Percentiles rank a stretch among this genome's conserved stretches.
Evolutionary conservation across 2,797 vertebrate genomes (phyloP).

Genomic region (Neoniphon sammara): DNA sequence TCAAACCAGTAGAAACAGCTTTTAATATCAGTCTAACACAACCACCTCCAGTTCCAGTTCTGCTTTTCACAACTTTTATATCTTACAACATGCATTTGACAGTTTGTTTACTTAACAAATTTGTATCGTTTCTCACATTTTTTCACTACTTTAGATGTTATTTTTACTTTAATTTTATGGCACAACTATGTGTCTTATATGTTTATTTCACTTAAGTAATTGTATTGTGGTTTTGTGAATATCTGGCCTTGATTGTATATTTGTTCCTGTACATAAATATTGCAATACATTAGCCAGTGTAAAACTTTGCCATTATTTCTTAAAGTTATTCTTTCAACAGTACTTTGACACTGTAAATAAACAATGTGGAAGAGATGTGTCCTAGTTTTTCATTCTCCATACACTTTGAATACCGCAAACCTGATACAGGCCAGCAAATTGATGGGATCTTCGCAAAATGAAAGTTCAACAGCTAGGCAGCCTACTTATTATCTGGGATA

Average conservation of each 20-base stretch:
- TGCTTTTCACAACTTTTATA: conserved; percentile 33
- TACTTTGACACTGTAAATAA: conserved; percentile 43
- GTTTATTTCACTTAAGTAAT: conserved; percentile 27
- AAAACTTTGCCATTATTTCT: conserved; percentile 23
- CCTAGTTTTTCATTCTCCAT: conserved; percentile 8
- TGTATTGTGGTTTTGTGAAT: conserved; percentile 42
- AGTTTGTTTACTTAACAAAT: conserved; percentile 16
- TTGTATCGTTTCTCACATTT: conserved; percentile 7
- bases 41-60: background rate
- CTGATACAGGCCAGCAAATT: background rate
- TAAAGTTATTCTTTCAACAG: background rate
- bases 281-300: conserved; percentile 3
- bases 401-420: background rate
- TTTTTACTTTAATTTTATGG: conserved; percentile 7
- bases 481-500: too few species aligned
- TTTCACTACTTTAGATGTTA: conserved; percentile 1
- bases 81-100: background rate
- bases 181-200: background rate
- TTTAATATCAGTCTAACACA: background rate
- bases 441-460: too few species aligned
- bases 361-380: conserved; percentile 23
- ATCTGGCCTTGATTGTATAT: conserved; percentile 65
- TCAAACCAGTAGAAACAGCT: background rate
- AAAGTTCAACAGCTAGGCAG: too few species aligned
- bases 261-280: conserved; percentile 43